Conservation (phyloP, 2,797 vertebrate genomes). For the Allobates femoralis region DNA sequence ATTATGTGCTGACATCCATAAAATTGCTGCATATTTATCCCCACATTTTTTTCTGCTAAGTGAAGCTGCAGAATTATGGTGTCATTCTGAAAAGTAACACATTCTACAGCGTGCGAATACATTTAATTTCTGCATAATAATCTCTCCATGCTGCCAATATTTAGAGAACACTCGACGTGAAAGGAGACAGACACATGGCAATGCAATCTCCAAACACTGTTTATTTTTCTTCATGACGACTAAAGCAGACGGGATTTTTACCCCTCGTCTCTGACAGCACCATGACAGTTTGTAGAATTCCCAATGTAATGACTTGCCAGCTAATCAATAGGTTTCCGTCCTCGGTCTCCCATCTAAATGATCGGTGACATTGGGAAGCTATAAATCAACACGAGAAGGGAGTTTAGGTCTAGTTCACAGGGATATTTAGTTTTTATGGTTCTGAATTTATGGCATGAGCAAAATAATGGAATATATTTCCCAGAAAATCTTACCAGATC, state of each 20-base stretch:
- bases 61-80: neutral
- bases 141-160: neutral
- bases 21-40: neutral
- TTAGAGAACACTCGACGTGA: neutral
- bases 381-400: too few species aligned
- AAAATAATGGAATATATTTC: too few species aligned
- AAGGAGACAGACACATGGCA: constrained; percentile 16
- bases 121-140: neutral
- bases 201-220: neutral
- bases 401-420: too few species aligned
- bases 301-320: neutral
- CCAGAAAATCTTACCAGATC: too few species aligned
- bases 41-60: constrained; percentile 13
- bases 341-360: too few species aligned
- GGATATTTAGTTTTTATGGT: too few species aligned
- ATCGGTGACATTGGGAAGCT: too few species aligned
- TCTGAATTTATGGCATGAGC: too few species aligned
- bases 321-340: neutral
- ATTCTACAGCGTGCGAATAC: neutral
- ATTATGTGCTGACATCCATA: constrained; percentile 4
- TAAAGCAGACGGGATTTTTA: neutral
- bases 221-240: neutral
- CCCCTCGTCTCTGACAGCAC: too few species aligned
- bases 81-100: constrained; percentile 5
- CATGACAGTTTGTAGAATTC: neutral